phyloP scores from a whole-genome alignment of 2,797 vertebrate species.

The Stomatorhinus walkeri region DNA sequence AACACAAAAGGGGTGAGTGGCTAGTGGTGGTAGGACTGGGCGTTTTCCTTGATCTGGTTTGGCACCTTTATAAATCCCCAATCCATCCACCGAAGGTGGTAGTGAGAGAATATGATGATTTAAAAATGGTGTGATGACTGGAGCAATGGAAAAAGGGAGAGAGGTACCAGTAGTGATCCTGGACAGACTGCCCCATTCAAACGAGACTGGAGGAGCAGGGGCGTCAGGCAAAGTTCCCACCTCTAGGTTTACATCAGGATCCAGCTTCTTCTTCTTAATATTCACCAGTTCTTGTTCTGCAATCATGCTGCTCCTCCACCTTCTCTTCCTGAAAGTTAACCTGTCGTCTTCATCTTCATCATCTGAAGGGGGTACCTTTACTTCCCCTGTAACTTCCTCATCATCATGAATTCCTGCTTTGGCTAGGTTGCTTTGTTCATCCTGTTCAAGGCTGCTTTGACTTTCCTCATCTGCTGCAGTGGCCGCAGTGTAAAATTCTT shows the following conservation, averaged over 20 bases:
- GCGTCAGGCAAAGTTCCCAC: conserved; percentile 68
- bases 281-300: conserved; percentile 57
- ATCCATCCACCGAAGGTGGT: conserved; percentile 51
- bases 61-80: conserved; percentile 42
- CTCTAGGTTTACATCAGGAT: conserved; percentile 65
- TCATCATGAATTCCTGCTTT: conserved; percentile 49
- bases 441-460: conserved; percentile 52
- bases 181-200: conserved; percentile 48
- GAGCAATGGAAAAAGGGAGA: conserved; percentile 58
- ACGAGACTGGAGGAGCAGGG: conserved; percentile 47
- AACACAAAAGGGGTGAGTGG: conserved; percentile 42
- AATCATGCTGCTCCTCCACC: conserved; percentile 48
- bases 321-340: conserved; percentile 52
- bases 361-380: conserved; percentile 69
- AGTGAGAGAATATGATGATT: conserved; percentile 66
- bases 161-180: conserved; percentile 35
- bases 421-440: conserved; percentile 51
- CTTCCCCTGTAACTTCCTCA: conserved; percentile 53
- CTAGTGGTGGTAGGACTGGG: conserved; percentile 52
- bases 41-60: conserved; percentile 42
- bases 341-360: conserved; percentile 68
- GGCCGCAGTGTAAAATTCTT: conserved; percentile 64
- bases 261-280: conserved; percentile 58
- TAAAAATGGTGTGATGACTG: conserved; percentile 60
- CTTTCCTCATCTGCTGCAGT: conserved; percentile 69